phyloP scores from a whole-genome alignment of 2,113 vertebrate species.

The Prietella phreatophila region DNA sequence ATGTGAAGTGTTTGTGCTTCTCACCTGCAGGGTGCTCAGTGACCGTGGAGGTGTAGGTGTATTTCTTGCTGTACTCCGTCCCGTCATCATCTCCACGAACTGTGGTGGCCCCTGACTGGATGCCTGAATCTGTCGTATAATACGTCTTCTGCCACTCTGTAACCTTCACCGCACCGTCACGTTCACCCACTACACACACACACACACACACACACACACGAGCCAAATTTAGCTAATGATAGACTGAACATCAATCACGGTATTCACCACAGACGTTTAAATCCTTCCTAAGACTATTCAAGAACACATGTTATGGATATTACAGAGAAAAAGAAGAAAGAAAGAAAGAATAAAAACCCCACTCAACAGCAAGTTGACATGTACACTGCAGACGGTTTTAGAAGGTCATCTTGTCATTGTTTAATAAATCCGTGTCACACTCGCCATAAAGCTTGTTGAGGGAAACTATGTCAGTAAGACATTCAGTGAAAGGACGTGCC shows the following conservation, averaged over 20 bases:
- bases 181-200: conserved; percentile 60
- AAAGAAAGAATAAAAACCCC: background rate
- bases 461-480: background rate
- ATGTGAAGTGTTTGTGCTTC: background rate
- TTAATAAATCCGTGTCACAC: background rate
- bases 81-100: conserved; percentile 80
- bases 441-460: background rate
- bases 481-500: background rate
- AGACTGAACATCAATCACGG: background rate
- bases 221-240: background rate
- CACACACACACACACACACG: background rate
- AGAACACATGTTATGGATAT: background rate
- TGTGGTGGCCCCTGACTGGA: conserved; percentile 88
- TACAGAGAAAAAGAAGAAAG: no score
- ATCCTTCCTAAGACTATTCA: background rate
- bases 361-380: background rate
- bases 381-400: background rate
- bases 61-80: conserved; percentile 71
- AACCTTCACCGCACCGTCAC: conserved; percentile 77
- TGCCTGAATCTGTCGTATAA: conserved; percentile 84
- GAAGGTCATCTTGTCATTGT: background rate
- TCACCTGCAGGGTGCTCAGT: conserved; percentile 68
- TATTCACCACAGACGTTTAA: background rate
- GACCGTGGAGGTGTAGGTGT: conserved; percentile 78
- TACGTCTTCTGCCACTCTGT: conserved; percentile 84